These are phyloP conservation scores for Eptesicus fuscus DNA, from an alignment of 2,113 vertebrate species.

Conservation along the genomic window DNA sequence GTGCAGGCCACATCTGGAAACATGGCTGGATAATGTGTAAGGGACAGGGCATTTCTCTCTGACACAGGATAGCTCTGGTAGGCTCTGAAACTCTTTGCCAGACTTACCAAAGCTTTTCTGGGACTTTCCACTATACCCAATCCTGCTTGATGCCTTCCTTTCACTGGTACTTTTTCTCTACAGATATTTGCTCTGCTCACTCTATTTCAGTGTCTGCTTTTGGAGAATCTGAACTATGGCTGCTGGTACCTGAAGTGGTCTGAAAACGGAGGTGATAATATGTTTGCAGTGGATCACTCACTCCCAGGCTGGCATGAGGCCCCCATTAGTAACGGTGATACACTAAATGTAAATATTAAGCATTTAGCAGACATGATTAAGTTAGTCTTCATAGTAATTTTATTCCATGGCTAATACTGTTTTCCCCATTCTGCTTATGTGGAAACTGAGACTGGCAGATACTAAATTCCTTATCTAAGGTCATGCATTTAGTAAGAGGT, in stretches of 20 bases:
- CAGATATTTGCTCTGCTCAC: not conserved
- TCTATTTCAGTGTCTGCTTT: not conserved
- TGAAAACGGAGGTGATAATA: not conserved
- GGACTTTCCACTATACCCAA: not conserved
- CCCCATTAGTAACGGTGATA: not conserved
- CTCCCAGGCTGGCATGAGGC: not conserved
- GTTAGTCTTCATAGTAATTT: not conserved
- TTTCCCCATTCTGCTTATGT: not conserved
- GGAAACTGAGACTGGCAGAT: not conserved
- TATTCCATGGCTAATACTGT: not conserved
- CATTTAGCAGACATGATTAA: not conserved
- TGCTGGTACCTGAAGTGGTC: not conserved
- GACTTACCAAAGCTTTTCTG: not conserved
- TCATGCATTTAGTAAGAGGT: not conserved
- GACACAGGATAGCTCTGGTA: not conserved
- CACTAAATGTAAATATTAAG: not conserved
- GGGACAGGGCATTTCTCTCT: not conserved
- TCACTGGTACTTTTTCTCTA: not conserved
- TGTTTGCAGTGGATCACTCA: not conserved
- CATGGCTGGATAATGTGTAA: not conserved
- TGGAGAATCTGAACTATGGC: not conserved
- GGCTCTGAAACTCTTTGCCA: not conserved
- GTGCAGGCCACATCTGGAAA: rapidly evolving
- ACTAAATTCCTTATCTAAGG: not conserved
- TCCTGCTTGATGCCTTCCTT: not conserved